Conservation (phyloP, 1,140 invertebrate species). For the Cyclargus thomasi region DNA sequence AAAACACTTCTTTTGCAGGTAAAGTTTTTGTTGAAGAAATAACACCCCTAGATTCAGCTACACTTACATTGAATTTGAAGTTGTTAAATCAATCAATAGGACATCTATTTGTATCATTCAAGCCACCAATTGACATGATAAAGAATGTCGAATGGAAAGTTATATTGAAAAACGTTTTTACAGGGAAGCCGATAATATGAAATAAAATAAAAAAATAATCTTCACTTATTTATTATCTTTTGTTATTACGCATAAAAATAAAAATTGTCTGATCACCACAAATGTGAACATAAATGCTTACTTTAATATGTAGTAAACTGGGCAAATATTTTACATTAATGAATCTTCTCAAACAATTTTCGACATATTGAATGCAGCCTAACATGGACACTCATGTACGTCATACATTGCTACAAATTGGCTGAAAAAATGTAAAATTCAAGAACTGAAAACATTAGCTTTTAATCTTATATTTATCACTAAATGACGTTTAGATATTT, state of each 20-base stretch:
- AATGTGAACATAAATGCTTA: slow-evolving; percentile 61
- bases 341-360: slow-evolving; percentile 42
- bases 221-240: slow-evolving; percentile 59
- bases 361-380: slow-evolving; percentile 32
- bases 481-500: neutral
- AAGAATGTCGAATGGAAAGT: slow-evolving; percentile 54
- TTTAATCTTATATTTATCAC: neutral
- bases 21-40: slow-evolving; percentile 46
- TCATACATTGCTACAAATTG: slow-evolving; percentile 20
- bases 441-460: neutral
- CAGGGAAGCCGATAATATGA: slow-evolving; percentile 59
- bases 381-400: slow-evolving; percentile 31
- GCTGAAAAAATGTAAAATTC: slow-evolving; percentile 7
- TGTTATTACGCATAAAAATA: slow-evolving; percentile 60
- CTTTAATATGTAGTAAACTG: slow-evolving; percentile 45
- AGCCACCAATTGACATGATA: slow-evolving; percentile 47
- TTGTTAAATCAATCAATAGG: slow-evolving; percentile 48
- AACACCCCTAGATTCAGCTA: slow-evolving; percentile 29
- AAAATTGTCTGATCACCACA: slow-evolving; percentile 62
- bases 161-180: slow-evolving; percentile 53
- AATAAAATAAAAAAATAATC: slow-evolving; percentile 37
- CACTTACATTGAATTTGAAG: slow-evolving; percentile 44
- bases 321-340: slow-evolving; percentile 37
- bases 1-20: slow-evolving; percentile 7
- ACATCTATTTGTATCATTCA: slow-evolving; percentile 42